Evolutionary conservation across 2,113 vertebrate genomes (phyloP), one percentile per base, ranked within the genome.

Genomic region (Coregonus clupeaformis): DNA sequence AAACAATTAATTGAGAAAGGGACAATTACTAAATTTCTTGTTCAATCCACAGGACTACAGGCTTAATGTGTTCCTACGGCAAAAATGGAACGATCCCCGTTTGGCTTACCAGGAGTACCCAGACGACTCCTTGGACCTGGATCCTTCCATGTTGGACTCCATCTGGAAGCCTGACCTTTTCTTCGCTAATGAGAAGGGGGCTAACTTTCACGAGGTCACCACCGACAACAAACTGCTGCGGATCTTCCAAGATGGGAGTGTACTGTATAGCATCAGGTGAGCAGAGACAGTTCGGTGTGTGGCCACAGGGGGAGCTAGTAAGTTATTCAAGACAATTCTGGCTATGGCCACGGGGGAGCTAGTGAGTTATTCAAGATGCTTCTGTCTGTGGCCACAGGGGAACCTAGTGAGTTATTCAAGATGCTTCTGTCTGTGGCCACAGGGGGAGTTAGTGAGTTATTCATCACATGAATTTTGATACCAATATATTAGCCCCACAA

Each of bases 131-230:
- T 91, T 98, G 0, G 97, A 98, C 88, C 91, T 98, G 0, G 95
- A 98, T 75, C 96, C 96, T 6, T 97, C 96, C 79, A 98, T 97
- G 95, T 85, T 98, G 0, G 95, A 97, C 87, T 98, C 95, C 66
- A 98, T 97, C 90, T 98, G 96, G 96, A 98, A 97, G 87, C 96
- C 96, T 3, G 96, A 98, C 76, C 82, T 98, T 75, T 98, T 97
- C 93, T 97, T 98, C 0, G 96, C 95, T 83, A 98, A 98, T 0
- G 96, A 98, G 85, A 98, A 98, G 85, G 96, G 95, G 65, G 96
- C 97, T 86, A 96, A 93, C 80, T 98, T 98, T 91, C 96, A 98
- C 0, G 96, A 96, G 83, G 95, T 97, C 89, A 98, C 96, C 73
- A 97, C 95, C 0, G 95, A 97, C 89, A 98, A 98, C 92, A 98